Evolutionary conservation across 2,113 vertebrate genomes (phyloP), one percentile per base, ranked within the genome.

Genomic region (Hydrolagus affinis): DNA sequence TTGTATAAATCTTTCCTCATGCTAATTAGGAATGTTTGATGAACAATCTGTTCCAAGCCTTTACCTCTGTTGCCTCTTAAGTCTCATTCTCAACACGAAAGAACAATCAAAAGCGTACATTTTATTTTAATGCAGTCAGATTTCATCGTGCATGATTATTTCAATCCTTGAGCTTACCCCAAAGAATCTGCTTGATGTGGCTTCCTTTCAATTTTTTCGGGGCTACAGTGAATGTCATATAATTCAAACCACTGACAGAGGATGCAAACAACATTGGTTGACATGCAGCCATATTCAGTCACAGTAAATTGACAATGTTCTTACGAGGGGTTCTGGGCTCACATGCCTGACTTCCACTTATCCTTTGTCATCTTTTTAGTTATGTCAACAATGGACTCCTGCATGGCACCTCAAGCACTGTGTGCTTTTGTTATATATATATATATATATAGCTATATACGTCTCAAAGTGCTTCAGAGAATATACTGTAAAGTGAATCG

Each of bases 271-370:
- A 17, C 21, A 83, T 68, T 66, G 78, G 66, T 68, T 83, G 60
- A 83, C 66, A 8, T 83, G 17, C 62, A 83, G 25, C 78, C 17
- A 64, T 14, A n/a, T 83, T 66, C 60, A 30, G 25, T 83, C 78
- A 32, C 25, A 66, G 25, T 60, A 28, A 83, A 83, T 30, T 12
- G 30, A 66, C n/a, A 62, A 68, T 66, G 4, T 28, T 68, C 14
- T 30, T 28, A 83, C 14, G n/a, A 21, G 78, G 4, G 15, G 66
- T 83, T 68, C 44, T 83, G 78, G 0, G 25, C 15, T 4, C 32
- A 32, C 28, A 83, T 83, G 23, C 19, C 28, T 66, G 66, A 83
- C 25, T 68, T 83, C 44, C 44, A 44, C 44, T 6, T 44, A 3
- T 44, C 44, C 6, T 44, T 44, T 44, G 44, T 44, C 44, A 44